These are phyloP conservation scores for Apodemia duryi DNA, from an alignment of 2,888 invertebrate genomes.

Conservation along the genomic window DNA sequence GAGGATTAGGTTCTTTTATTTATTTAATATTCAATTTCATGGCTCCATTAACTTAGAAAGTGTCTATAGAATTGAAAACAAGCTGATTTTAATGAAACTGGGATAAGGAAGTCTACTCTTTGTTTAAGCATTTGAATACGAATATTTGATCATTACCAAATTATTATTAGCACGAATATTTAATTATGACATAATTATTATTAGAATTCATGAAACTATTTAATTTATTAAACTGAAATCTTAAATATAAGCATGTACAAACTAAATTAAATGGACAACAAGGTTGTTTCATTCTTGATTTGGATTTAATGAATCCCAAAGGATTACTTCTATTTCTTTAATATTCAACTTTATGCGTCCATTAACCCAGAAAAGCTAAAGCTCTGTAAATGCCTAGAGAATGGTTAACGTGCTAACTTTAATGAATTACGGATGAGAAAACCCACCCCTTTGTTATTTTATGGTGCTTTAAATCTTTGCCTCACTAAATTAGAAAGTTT, in stretches of 20 bases:
- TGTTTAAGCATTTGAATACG: constrained; percentile 32
- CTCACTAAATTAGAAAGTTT: constrained; percentile 59
- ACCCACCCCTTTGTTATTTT: constrained; percentile 60
- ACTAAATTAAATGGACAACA: constrained; percentile 9
- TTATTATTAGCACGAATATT: too few relatives aligned
- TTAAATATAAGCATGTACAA: not conserved
- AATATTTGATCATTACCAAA: too few relatives aligned
- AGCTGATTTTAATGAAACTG: constrained; percentile 73
- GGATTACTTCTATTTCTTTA: constrained; percentile 51
- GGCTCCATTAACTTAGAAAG: constrained; percentile 61
- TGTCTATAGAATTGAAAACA: constrained; percentile 61
- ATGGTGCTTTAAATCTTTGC: constrained; percentile 60
- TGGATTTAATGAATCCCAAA: constrained; percentile 37
- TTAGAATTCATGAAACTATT: too few relatives aligned
- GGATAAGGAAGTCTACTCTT: constrained; percentile 61
- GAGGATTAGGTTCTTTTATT: constrained; percentile 45
- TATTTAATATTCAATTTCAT: constrained; percentile 51
- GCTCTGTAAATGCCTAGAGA: constrained; percentile 55
- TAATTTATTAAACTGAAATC: not conserved
- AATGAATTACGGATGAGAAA: constrained; percentile 73
- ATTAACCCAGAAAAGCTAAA: constrained; percentile 57
- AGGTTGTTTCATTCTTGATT: constrained; percentile 22
- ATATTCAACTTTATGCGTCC: constrained; percentile 56
- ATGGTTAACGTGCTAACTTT: constrained; percentile 66
- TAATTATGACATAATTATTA: too few relatives aligned